Conservation (phyloP, 2,113 vertebrate genomes). For the Zosterops lateralis region DNA sequence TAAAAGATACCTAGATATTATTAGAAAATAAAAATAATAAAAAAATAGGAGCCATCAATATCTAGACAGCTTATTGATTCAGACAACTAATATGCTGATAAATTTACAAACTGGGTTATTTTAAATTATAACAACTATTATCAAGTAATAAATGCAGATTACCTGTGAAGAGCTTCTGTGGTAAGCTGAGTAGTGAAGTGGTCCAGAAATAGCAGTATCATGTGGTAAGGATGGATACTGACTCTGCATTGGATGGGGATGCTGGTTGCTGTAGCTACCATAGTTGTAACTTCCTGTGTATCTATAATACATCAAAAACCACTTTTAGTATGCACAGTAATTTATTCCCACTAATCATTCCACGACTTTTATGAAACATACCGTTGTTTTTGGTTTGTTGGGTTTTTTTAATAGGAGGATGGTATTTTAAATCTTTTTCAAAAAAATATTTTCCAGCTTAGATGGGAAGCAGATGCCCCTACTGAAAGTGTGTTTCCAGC, state of each 20-base stretch:
- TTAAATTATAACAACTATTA: neutral
- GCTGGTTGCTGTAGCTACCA: conserved; percentile 93
- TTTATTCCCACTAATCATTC: neutral
- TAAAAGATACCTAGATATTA: neutral
- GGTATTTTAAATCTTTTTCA: neutral
- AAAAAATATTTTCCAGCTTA: neutral
- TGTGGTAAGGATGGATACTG: conserved; percentile 93
- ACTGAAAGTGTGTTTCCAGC: neutral
- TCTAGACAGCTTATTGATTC: neutral
- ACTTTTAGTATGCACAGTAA: neutral
- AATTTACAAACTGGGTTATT: neutral
- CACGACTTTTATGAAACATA: neutral
- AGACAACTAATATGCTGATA: neutral
- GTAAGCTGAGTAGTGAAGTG: conserved; percentile 94
- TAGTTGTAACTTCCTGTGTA: conserved; percentile 97
- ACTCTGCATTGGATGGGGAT: conserved; percentile 91
- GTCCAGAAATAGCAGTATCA: conserved; percentile 86
- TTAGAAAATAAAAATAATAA: neutral
- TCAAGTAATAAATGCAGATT: conserved; percentile 44
- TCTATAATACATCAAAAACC: conserved; percentile 65
- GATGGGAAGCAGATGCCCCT: neutral
- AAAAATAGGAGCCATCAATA: neutral
- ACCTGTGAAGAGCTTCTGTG: conserved; percentile 95
- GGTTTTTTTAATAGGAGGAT: neutral
- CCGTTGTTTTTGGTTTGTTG: neutral